Evolutionary conservation across 2,797 vertebrate genomes (phyloP), one percentile per base, ranked within the genome.

Genomic region (Bryconaethiops microstoma): DNA sequence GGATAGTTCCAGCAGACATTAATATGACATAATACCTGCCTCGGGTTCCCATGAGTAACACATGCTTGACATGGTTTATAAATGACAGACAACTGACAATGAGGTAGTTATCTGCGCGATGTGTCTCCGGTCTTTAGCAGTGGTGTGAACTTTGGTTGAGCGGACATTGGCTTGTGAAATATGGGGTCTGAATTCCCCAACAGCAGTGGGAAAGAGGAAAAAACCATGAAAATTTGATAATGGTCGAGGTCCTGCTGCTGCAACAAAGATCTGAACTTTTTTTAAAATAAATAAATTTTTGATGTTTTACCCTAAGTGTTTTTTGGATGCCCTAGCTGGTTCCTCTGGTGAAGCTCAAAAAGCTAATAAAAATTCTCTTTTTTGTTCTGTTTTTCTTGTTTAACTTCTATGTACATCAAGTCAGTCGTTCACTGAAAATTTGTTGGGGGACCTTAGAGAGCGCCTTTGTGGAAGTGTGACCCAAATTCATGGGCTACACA

Each of bases 171-270:
- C 70, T 39, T 23, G 25, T 5, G 5, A 19, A 25, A 72, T n/a
- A 19, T 42, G 57, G 68, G 62, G 57, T 9, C 21, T 69, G 67
- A 39, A 83, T 50, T 94, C 91, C 88, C 92, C 83, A 29, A 86
- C 82, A 82, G 80, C 78, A 71, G 35, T 21, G 5, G 8, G 25
- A 52, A 77, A 39, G 7, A 52, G 39, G 48, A 4, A 13, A 17
- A 10, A 13, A 45, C 39, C 54, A 64, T 78, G 45, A 77, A 60
- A 60, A 59, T 74, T 78, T 78, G 59, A 78, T 81, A 52, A 42
- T 63, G 77, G 59, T 64, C 76, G 19, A 70, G 52, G 35, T 64
- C 35, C 74, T 70, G 81, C 60, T 75, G 76, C 60, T 23, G 16
- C 54, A 69, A 62, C 29, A 40, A 71, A 29, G 57, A 69, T 19